phyloP scores from a whole-genome alignment of 2,113 vertebrate species.

The Myxocyprinus asiaticus region DNA sequence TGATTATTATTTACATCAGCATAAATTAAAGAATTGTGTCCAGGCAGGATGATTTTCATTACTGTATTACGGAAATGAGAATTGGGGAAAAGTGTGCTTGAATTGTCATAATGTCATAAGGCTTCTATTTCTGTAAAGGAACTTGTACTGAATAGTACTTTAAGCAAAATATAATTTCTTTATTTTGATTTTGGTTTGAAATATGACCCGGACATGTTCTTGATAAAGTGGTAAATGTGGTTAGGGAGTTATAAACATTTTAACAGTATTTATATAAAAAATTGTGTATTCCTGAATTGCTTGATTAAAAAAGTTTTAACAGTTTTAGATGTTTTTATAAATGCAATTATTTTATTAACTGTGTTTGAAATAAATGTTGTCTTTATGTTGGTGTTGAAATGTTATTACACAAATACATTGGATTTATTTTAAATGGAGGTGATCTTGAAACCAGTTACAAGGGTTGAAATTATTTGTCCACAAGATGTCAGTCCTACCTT shows the following conservation, averaged over 20 bases:
- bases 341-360: not conserved
- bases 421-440: no score
- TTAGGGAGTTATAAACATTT: not conserved
- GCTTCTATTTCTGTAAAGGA: no score
- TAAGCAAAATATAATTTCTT: not conserved
- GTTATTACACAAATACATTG: no score
- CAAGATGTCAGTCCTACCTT: slow-evolving; percentile 17
- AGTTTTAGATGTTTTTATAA: not conserved
- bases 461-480: not conserved
- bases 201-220: not conserved
- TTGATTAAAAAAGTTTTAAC: not conserved
- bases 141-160: not conserved
- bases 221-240: not conserved
- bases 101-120: no score
- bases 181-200: not conserved
- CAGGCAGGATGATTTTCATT: no score
- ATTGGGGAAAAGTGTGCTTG: no score
- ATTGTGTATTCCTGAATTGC: not conserved
- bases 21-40: no score
- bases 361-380: no score
- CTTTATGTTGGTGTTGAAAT: no score
- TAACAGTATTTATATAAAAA: slow-evolving; percentile 39
- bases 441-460: no score
- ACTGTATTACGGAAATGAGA: no score
- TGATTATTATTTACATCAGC: no score